Conservation (phyloP, 1,140 invertebrate genomes). For the Sweltsa coloradensis region DNA sequence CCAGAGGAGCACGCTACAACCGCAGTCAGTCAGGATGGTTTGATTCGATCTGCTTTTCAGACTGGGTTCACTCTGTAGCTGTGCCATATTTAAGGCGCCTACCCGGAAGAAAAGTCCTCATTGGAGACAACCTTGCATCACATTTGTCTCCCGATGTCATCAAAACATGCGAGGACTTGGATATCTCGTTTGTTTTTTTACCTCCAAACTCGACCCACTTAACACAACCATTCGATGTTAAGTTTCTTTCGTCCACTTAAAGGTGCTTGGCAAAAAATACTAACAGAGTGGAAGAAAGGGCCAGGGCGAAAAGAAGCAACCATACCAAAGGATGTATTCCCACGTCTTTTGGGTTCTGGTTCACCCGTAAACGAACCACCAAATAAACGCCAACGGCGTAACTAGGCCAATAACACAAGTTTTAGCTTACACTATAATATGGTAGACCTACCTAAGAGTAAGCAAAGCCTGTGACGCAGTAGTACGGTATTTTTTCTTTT, state of each 20-base stretch:
- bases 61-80: conserved; percentile 17
- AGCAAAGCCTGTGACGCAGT: too few relatives aligned
- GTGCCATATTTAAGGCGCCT: conserved; percentile 8
- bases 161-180: conserved; percentile 18
- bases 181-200: conserved; percentile 17
- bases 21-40: conserved; percentile 19
- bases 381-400: too few relatives aligned
- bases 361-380: too few relatives aligned
- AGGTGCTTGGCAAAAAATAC: neutral
- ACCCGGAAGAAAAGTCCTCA: conserved; percentile 21
- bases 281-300: neutral
- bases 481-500: too few relatives aligned
- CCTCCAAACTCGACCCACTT: neutral
- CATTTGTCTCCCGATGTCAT: conserved; percentile 15
- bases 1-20: conserved; percentile 15
- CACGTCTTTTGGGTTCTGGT: neutral
- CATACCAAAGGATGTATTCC: conserved; percentile 1
- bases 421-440: too few relatives aligned
- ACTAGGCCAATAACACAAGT: too few relatives aligned
- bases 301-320: neutral
- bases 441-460: too few relatives aligned
- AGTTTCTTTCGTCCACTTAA: neutral
- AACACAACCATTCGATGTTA: too few relatives aligned
- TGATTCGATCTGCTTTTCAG: conserved; percentile 16
- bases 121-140: conserved; percentile 28